Evolutionary conservation across 2,888 invertebrate species (phyloP).

Genomic region (Zygogramma bicolorata): DNA sequence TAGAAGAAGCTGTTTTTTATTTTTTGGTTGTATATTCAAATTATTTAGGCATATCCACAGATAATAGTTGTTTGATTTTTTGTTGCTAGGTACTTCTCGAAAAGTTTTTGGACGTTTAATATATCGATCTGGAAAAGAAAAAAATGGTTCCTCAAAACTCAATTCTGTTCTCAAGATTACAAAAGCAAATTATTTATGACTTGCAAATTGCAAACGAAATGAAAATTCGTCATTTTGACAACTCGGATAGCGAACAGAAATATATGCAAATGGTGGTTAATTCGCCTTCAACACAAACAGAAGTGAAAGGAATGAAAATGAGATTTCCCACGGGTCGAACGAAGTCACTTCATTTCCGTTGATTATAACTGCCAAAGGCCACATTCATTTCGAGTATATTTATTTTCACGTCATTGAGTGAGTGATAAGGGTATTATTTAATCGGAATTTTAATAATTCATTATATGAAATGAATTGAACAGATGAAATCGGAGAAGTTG

Average conservation of each 20-base stretch:
- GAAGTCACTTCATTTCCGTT: neutral
- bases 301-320: neutral
- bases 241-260: neutral
- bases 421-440: neutral
- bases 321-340: slow-evolving; percentile 3
- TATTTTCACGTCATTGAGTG: neutral
- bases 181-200: neutral
- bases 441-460: neutral
- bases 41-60: too few relatives aligned
- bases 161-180: too few relatives aligned
- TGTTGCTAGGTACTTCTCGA: too few relatives aligned
- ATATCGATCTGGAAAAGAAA: too few relatives aligned
- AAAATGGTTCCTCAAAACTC: too few relatives aligned
- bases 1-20: too few relatives aligned
- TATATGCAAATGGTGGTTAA: neutral
- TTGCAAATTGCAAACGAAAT: neutral
- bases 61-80: too few relatives aligned
- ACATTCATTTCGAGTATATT: neutral
- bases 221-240: neutral
- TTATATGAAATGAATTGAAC: neutral
- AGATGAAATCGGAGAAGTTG: neutral
- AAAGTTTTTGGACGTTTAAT: too few relatives aligned
- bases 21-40: too few relatives aligned
- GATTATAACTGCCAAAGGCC: slow-evolving; percentile 1
- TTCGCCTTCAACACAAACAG: neutral